A percentile compares a stretch with the other conserved stretches of the same genome.
Evolutionary conservation across 2,113 vertebrate genomes (phyloP).

Genomic region (Sander vitreus): DNA sequence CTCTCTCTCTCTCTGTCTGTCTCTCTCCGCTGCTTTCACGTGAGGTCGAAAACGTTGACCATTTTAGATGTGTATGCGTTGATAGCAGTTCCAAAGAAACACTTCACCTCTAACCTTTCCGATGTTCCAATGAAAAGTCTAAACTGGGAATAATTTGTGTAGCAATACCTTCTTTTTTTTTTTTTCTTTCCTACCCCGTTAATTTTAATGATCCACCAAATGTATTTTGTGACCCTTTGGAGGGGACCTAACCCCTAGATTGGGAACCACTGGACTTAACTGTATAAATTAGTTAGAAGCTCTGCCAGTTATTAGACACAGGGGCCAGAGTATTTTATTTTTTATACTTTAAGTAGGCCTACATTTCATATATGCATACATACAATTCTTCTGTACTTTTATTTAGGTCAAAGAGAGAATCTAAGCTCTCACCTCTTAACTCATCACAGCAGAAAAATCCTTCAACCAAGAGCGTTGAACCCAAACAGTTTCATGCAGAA

Average conservation of each 20-base stretch:
- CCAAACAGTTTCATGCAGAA: neutral
- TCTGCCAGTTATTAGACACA: neutral
- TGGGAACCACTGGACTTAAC: neutral
- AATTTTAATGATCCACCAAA: too few relatives aligned
- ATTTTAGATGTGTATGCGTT: neutral
- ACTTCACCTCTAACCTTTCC: neutral
- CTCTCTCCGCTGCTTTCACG: too few relatives aligned
- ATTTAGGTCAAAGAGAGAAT: constrained; percentile 25
- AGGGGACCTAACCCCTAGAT: neutral
- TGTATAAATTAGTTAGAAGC: neutral
- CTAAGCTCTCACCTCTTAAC: constrained; percentile 28
- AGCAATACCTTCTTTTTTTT: too few relatives aligned
- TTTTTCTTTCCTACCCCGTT: too few relatives aligned
- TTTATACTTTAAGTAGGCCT: neutral
- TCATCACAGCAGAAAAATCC: constrained; percentile 24
- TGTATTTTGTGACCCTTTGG: neutral
- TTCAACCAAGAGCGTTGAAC: neutral
- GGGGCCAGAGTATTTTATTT: neutral
- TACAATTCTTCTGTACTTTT: neutral
- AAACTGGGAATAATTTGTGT: too few relatives aligned
- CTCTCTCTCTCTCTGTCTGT: too few relatives aligned
- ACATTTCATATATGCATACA: neutral
- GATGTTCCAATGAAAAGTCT: neutral
- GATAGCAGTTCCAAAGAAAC: neutral
- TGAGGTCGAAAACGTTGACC: too few relatives aligned